Base-by-base conservation (phyloP, 2,888 invertebrate species). In the Torymus auratus region DNA sequence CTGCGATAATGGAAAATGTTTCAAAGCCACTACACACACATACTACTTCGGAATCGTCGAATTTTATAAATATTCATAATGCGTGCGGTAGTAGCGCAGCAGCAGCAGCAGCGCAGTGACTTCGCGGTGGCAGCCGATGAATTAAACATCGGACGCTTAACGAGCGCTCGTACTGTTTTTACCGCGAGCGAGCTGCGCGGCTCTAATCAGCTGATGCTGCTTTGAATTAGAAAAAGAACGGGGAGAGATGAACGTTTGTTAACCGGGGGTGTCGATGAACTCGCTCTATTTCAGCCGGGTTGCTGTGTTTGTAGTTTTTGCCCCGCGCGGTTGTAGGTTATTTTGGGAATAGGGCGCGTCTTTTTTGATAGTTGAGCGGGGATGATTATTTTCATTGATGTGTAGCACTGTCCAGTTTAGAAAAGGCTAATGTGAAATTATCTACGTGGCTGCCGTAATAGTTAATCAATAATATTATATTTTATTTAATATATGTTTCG, bases 41-140 rank as follows among this genome's bases (percentile, higher is more conserved):
- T 28, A 28, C 7, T n/a, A 28, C 55, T 61, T 65, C 58, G 28
- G 68, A 79, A 73, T 79, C 23, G 69, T 17, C 58, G 20, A 74
- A 74, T 70, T 73, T 62, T 14, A 80, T 80, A 74, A 75, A 80
- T 80, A 80, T 80, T 75, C 71, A 80, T 76, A 75, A 70, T 72
- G 61, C 23, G 61, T 12, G 61, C 20, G 61, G 50, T n/a, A 4
- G 62, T 14, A 20, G 14, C 28, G 41, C n/a, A 41, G 41, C 1
- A 55, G 55, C 5, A n/a, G 52, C 23, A 41, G 7, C 28, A n/a
- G 23, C 56, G 67, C n/a, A 60, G 28, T 12, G 56, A 53, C 64
- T 73, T 52, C 61, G 76, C 28, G 70, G 58, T 2, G 58, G 23
- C 50, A 7, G 11, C 2, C 70, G 4, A 80, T 80, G 80, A 80